phyloP scores from a whole-genome alignment of 1,140 invertebrate species.

The Plutomurus gul region DNA sequence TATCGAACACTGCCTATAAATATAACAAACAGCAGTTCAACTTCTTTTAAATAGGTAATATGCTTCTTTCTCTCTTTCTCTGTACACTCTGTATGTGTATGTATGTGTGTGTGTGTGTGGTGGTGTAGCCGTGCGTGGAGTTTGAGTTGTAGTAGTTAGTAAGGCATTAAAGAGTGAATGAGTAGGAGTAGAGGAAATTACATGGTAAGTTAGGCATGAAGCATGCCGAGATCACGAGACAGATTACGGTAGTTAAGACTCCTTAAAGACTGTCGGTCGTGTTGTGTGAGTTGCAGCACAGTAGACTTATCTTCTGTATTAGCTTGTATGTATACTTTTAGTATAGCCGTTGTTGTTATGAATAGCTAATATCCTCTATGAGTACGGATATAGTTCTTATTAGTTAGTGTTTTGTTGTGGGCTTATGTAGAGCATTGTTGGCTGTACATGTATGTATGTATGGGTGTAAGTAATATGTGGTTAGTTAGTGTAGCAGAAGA shows the following conservation, averaged over 20 bases:
- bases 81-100: too few species aligned
- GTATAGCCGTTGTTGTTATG: not conserved
- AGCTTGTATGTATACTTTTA: not conserved
- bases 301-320: too few species aligned
- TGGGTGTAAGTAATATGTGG: too few species aligned
- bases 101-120: too few species aligned
- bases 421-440: not conserved
- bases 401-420: not conserved
- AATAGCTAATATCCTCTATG: not conserved
- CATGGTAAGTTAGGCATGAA: conserved; percentile 34
- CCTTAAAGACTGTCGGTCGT: not conserved
- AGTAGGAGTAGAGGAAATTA: conserved; percentile 30
- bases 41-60: too few species aligned
- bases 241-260: not conserved
- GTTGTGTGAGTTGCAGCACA: not conserved
- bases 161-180: conserved; percentile 7
- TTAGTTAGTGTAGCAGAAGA: too few species aligned
- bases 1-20: too few species aligned
- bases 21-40: too few species aligned
- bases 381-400: not conserved
- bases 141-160: conserved; percentile 11
- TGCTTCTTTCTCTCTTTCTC: too few species aligned
- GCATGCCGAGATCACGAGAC: not conserved
- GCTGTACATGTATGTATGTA: too few species aligned
- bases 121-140: not conserved